A percentile compares a stretch with the other conserved stretches of the same genome.
Conservation (phyloP, 2,797 vertebrate genomes). For the Scarus forsteni region DNA sequence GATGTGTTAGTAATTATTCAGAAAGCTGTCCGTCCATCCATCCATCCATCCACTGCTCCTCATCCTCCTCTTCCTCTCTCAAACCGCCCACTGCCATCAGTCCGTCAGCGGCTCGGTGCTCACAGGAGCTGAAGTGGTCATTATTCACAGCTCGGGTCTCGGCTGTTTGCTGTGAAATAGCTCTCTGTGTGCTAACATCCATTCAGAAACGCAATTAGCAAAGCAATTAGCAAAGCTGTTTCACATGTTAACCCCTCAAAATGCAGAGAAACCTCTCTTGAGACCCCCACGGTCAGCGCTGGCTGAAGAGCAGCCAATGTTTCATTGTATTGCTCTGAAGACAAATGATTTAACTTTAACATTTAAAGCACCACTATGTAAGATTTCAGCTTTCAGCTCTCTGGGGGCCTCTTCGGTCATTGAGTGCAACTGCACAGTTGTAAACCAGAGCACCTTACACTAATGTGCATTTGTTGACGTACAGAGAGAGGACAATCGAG, state of each 20-base stretch:
- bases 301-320: conserved; percentile 11
- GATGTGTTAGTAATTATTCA: conserved; percentile 71
- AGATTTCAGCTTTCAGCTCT: too few species aligned
- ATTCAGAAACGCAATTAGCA: conserved; percentile 67
- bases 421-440: too few species aligned
- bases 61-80: conserved; percentile 33
- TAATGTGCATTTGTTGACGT: too few species aligned
- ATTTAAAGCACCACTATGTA: too few species aligned
- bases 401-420: too few species aligned
- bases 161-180: conserved; percentile 71
- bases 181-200: conserved; percentile 58
- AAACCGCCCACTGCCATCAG: conserved; percentile 58
- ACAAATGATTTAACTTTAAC: too few species aligned
- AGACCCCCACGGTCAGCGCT: conserved; percentile 41
- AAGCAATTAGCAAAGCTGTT: conserved; percentile 65
- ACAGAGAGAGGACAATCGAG: too few species aligned
- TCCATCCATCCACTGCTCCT: neutral
- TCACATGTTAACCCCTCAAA: conserved; percentile 60
- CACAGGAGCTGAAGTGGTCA: conserved; percentile 66
- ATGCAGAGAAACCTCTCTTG: conserved; percentile 42
- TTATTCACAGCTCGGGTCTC: conserved; percentile 66
- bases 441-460: too few species aligned
- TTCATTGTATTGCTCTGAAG: neutral
- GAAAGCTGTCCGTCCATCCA: conserved; percentile 82
- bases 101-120: conserved; percentile 54